Base-by-base conservation (phyloP, 2,797 vertebrate species). In the Simalia tracyae region DNA sequence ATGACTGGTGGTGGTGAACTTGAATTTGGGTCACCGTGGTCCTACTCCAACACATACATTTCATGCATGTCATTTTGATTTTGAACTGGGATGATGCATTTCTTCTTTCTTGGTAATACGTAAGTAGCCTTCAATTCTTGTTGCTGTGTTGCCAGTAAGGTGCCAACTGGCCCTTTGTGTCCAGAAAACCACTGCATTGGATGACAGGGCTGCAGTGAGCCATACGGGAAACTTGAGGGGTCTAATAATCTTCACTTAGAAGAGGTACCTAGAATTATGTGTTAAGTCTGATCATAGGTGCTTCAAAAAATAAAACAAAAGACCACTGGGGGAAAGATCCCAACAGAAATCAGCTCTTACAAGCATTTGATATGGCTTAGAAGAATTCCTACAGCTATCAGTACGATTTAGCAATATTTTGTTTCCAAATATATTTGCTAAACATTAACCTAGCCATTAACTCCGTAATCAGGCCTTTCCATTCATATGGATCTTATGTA, bases 351-450 rank as follows among this genome's bases (percentile, higher is more conserved):
- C 91, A 19, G 50, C 3, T 26, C 11, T 22, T 89, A 50, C 66
- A 76, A 6, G 0, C 92, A 60, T 66, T 91, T 28, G 63, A 31
- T 91, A 93, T 54, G 10, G 15, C 90, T 94, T 89, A 95, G 94
- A 31, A 96, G 93, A 95, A 63, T 95, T 86, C 94, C 92, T 94
- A 92, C 92, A 86, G 28, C 61, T 94, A 90, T 61, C 84, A 86
- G 84, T 86, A 95, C 93, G 91, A 90, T 96, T 96, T 95, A 91
- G 93, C 93, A 96, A 96, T 94, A n/a, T 96, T 95, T 94, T 87
- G 31, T 94, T 93, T 95, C 91, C 91, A 91, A 93, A 88, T 95
- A 95, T 95, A 42, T 68, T 0, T 0, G 91, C 88, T 96, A 96
- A 97, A 96, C 28, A 95, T 96, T 95, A 97, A 96, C 92, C 22